phyloP scores from a whole-genome alignment of 1,140 invertebrate species.

The Drosophila bocki region DNA sequence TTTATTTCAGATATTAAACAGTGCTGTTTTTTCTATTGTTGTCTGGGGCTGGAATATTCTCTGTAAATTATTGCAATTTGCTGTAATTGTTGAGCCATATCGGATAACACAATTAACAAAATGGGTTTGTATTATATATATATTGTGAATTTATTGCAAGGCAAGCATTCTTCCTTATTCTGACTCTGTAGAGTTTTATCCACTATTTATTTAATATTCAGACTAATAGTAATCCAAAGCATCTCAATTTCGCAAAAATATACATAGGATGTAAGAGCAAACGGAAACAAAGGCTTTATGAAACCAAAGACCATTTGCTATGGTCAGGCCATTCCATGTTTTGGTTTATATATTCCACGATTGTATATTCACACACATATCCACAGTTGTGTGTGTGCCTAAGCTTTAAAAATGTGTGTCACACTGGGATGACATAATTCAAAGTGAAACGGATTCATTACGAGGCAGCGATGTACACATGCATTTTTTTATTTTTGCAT shows the following conservation, averaged over 20 bases:
- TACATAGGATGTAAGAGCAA: background rate
- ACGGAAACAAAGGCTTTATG: conserved; percentile 51
- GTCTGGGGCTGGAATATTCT: conserved; percentile 7
- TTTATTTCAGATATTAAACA: conserved; percentile 4
- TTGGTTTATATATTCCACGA: conserved; percentile 5
- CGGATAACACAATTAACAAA: conserved; percentile 18
- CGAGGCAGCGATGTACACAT: conserved; percentile 28
- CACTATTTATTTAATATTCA: no score
- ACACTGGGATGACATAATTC: conserved; percentile 76
- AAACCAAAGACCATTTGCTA: conserved; percentile 36
- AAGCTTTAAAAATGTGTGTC: conserved; percentile 53
- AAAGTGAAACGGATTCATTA: conserved; percentile 81
- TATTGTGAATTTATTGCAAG: background rate
- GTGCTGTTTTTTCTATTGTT: conserved; percentile 20
- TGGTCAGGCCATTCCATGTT: conserved; percentile 30
- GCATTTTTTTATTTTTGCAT: conserved; percentile 39
- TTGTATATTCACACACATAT: conserved; percentile 20
- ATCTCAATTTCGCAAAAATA: background rate
- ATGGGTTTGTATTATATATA: background rate
- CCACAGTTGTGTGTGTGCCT: conserved; percentile 12
- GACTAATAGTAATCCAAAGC: background rate
- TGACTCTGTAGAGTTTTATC: background rate
- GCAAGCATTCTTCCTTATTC: background rate
- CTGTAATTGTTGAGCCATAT: conserved; percentile 36
- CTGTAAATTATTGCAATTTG: conserved; percentile 25